Percentiles rank a stretch among this genome's conserved stretches.
These are phyloP conservation scores for Hycleus cichorii DNA, from an alignment of 1,140 invertebrate genomes.

Conservation along the genomic window DNA sequence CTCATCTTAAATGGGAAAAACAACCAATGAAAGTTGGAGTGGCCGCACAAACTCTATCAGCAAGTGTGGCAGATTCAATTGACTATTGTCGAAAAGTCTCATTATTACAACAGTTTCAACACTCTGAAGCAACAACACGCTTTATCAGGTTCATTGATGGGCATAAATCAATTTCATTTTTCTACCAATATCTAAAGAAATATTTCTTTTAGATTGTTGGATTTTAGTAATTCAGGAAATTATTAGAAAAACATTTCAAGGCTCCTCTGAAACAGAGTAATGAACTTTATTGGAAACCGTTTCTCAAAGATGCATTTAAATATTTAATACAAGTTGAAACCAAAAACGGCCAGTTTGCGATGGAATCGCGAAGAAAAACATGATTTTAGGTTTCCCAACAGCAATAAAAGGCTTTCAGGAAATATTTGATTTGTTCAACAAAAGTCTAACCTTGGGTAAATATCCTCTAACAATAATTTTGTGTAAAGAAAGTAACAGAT, in stretches of 20 bases:
- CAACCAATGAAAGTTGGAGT: conserved; percentile 34
- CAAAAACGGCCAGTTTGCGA: neutral
- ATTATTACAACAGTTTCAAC: neutral
- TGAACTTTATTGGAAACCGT: neutral
- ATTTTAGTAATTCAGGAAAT: conserved; percentile 2
- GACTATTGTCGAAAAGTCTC: conserved; percentile 3
- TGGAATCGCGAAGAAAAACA: conserved; percentile 6
- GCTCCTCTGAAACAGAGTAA: neutral
- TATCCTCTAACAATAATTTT: neutral
- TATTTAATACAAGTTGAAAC: conserved; percentile 1
- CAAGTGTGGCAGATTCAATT: conserved; percentile 8
- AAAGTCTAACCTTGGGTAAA: neutral
- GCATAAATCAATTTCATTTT: neutral
- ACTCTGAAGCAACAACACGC: conserved; percentile 1
- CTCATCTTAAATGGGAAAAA: conserved; percentile 26
- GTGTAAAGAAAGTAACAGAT: neutral
- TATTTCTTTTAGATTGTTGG: conserved; percentile 16
- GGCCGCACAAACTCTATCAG: conserved; percentile 27
- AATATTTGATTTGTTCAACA: neutral
- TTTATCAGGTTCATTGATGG: conserved; percentile 1
- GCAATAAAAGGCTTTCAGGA: neutral
- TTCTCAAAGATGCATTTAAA: neutral
- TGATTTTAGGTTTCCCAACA: conserved; percentile 4
- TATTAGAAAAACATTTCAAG: neutral
- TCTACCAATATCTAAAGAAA: conserved; percentile 3